Evolutionary conservation across 2,113 vertebrate genomes (phyloP), one percentile per base, ranked within the genome.

Genomic region (Axis porcinus): DNA sequence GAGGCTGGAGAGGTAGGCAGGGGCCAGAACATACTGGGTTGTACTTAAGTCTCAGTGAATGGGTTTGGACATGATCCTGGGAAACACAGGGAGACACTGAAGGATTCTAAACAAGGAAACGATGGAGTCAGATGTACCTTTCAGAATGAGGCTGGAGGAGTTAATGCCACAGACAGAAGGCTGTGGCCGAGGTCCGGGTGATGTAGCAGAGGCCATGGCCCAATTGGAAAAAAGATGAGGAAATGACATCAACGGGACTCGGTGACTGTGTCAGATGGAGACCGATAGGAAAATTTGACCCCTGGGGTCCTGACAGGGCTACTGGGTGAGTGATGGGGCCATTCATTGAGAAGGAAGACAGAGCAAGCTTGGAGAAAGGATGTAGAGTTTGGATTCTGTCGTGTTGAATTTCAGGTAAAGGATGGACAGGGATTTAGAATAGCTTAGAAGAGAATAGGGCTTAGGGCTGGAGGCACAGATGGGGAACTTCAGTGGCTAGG

Each of bases 181-280:
- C 45, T 0, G 0, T 4, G 2, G 36, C 81, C 47, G 2, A 27
- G 55, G 55, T 13, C 54, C 27, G 47, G 2, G 19, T 9, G 58
- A 55, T 6, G 45, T 40, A 8, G 79, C 91, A 67, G 70, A 78
- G n/a, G 45, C 43, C 6, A 11, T 1, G 8, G 15, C 23, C 10
- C 10, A 6, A 1, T 6, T 27, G 4, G 40, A 67, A 8, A 67
- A 50, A 40, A 64, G 64, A 81, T 25, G 27, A 82, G 16, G 23
- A 60, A 40, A 33, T 54, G 4, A 30, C 33, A 40, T 30, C 60
- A 25, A 1, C 7, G 10, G 33, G 43, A 12, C 55, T 52, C 58
- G 11, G 54, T 40, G 45, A 33, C 64, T 36, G 33, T 2, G 13
- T 2, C 4, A 19, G n/a, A 17, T 45, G 47, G 79, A 81, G 43